phyloP scores from a whole-genome alignment of 2,888 invertebrate species.

The Theodoxus fluviatilis region DNA sequence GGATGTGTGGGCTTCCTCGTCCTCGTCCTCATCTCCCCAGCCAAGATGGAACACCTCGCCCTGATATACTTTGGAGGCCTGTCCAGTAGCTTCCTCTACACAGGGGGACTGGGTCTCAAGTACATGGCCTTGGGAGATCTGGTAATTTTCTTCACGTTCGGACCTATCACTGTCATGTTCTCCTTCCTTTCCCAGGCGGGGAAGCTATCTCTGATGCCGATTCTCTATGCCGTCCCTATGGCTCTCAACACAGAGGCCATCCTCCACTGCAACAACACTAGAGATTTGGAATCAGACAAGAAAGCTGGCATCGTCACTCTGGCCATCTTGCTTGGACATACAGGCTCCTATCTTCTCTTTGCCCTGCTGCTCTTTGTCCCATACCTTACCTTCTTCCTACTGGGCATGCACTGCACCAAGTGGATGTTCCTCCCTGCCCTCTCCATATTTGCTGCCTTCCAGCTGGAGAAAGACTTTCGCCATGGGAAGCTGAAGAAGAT shows the following conservation, averaged over 20 bases:
- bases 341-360: conserved; percentile 88
- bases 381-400: conserved; percentile 79
- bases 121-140: conserved; percentile 95
- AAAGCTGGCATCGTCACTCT: conserved; percentile 91
- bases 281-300: conserved; percentile 87
- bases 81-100: conserved; percentile 94
- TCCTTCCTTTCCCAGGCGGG: conserved; percentile 93
- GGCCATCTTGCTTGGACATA: conserved; percentile 90
- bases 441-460: conserved; percentile 87
- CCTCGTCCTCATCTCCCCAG: conserved; percentile 81
- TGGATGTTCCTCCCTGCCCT: conserved; percentile 90
- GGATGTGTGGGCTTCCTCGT: conserved; percentile 86
- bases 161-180: conserved; percentile 91
- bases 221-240: conserved; percentile 91
- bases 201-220: conserved; percentile 83
- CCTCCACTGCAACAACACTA: conserved; percentile 91
- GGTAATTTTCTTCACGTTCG: conserved; percentile 88
- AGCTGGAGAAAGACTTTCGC: conserved; percentile 87
- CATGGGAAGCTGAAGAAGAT: conserved; percentile 81
- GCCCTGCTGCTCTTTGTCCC: conserved; percentile 89
- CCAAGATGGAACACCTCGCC: conserved; percentile 92
- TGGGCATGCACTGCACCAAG: conserved; percentile 81
- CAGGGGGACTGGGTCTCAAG: conserved; percentile 93
- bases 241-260: conserved; percentile 95
- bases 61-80: conserved; percentile 93